These are phyloP conservation scores for Dunckerocampus dactyliophorus DNA, from an alignment of 2,113 vertebrate species.

Conservation along the genomic window DNA sequence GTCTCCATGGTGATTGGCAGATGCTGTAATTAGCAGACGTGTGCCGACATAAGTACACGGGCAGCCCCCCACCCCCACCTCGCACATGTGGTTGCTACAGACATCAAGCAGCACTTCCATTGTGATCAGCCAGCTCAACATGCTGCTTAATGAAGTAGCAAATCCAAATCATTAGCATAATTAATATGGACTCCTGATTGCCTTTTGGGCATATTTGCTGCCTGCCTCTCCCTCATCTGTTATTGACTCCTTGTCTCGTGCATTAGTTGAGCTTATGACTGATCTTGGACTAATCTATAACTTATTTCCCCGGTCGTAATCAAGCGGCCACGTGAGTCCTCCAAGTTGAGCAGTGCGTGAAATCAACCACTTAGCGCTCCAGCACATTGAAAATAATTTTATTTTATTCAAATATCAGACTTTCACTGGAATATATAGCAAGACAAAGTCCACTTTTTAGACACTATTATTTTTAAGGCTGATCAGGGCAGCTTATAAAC, in stretches of 20 bases:
- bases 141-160: conserved; percentile 69
- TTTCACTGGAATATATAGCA: too few relatives aligned
- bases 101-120: conserved; percentile 3
- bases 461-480: too few relatives aligned
- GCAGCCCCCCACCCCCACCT: too few relatives aligned
- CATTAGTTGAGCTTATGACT: conserved; percentile 43
- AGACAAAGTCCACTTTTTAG: too few relatives aligned
- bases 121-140: conserved; percentile 54
- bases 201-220: conserved; percentile 37
- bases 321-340: conserved; percentile 21
- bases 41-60: conserved; percentile 3
- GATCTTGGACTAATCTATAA: conserved; percentile 51
- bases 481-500: too few relatives aligned
- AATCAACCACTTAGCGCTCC: conserved; percentile 33
- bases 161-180: conserved; percentile 69
- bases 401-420: neutral
- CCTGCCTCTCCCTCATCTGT: conserved; percentile 22
- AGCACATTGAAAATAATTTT: conserved; percentile 20
- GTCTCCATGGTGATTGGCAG: conserved; percentile 56
- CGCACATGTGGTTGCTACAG: conserved; percentile 9
- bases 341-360: conserved; percentile 22
- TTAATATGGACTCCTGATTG: conserved; percentile 61
- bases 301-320: conserved; percentile 32
- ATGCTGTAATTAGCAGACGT: conserved; percentile 57
- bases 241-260: conserved; percentile 42